Base-by-base conservation (phyloP, 2,113 vertebrate genomes). In the Atrichornis clamosus region DNA sequence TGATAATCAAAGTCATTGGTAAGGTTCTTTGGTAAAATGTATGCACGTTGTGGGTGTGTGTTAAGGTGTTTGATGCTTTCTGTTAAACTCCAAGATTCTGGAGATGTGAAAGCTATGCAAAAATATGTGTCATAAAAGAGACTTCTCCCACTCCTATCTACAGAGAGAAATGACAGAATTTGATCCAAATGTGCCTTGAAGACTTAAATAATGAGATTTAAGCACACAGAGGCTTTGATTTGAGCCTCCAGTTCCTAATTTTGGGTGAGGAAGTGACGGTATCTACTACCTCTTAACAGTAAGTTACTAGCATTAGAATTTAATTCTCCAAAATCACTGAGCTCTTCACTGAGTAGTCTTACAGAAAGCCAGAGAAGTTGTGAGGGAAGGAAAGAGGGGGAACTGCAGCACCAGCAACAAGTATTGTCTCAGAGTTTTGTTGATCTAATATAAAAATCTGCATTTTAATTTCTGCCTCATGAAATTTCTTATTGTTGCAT, bases 111-210 rank as follows among this genome's bases (percentile, higher is more conserved):
- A 91, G 56, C 44, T 67, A 12, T 93, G 90, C 65, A 84, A 74
- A 93, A 85, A 76, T 84, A 58, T 89, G 56, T 93, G 93, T 78
- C 84, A 37, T 19, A 41, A 41, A 75, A 89, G 59, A 78, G 62
- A 30, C 42, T 94, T 96, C 85, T 94, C 92, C 95, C 83, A 93
- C 90, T 96, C 83, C n/a, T 88, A 3, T 83, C 79, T 76, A 63
- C 32, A 70, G 47, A 79, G 63, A 50, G 64, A 69, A 94, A 44
- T 46, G 88, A 70, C 79, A 93, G 63, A 65, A 81, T 86, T 92
- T 80, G 59, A 90, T 90, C 68, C 39, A 39, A 92, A 67, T 70
- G 69, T 75, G 56, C 73, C 68, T 87, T 26, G 19, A 72, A 81
- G 47, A 52, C 35, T 88, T 89, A 63, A 83, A 65, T 69, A 65